Evolutionary conservation across 2,888 invertebrate species (phyloP).

Genomic region (Agriotes lineatus): DNA sequence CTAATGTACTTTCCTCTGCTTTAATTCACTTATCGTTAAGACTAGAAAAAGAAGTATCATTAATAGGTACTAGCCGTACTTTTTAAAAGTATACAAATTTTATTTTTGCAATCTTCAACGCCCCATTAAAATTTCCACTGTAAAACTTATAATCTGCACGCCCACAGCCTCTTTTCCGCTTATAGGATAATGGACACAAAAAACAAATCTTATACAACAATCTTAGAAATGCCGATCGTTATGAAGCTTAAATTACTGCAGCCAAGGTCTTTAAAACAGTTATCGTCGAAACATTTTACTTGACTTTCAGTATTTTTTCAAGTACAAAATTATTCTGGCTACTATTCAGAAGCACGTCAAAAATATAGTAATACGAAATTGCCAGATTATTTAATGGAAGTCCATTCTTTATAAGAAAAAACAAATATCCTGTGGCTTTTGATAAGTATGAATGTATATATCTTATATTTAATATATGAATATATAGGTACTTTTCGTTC

Average conservation of each 20-base stretch:
- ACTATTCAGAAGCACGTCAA: no score
- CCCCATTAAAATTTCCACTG: slow-evolving; percentile 23
- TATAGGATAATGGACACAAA: slow-evolving; percentile 6
- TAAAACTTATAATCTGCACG: slow-evolving; percentile 29
- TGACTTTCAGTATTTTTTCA: no score
- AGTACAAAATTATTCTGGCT: no score
- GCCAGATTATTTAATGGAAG: no score
- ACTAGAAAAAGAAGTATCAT: slow-evolving; percentile 26
- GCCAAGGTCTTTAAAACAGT: no score
- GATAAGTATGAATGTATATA: slow-evolving; percentile 23
- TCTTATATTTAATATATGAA: slow-evolving; percentile 28
- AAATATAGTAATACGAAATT: no score
- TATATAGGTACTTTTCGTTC: slow-evolving; percentile 33
- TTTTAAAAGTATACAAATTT: slow-evolving; percentile 17
- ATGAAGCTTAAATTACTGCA: no score
- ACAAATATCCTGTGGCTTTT: background rate
- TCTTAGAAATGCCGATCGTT: no score
- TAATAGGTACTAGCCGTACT: slow-evolving; percentile 1
- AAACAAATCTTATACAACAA: background rate
- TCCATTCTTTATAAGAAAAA: no score
- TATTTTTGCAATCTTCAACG: slow-evolving; percentile 29
- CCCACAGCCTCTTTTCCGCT: slow-evolving; percentile 40
- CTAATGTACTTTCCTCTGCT: background rate
- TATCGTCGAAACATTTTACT: no score
- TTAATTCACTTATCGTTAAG: slow-evolving; percentile 14